A percentile compares a stretch with the other conserved stretches of the same genome.
These are phyloP conservation scores for Nycteola revayana DNA, from an alignment of 2,888 invertebrate species.

Conservation along the genomic window DNA sequence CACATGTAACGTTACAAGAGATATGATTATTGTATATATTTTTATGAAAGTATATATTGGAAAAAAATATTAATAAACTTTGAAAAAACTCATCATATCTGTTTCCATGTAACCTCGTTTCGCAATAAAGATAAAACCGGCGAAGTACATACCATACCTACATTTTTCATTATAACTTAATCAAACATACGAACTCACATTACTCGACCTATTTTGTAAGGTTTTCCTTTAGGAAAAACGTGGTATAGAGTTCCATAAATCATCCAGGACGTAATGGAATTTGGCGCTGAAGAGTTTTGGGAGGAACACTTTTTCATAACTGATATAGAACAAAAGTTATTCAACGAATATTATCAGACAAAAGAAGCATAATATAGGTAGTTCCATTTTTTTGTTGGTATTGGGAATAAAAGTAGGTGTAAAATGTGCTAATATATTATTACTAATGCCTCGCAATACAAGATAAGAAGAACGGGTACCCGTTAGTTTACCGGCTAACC, in stretches of 20 bases:
- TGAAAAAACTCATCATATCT: no score
- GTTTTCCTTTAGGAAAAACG: conserved; percentile 12
- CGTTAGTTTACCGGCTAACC: no score
- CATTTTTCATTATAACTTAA: conserved; percentile 16
- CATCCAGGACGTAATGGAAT: conserved; percentile 11
- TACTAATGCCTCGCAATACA: no score
- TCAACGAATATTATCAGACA: conserved; percentile 5
- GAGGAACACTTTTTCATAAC: conserved; percentile 20
- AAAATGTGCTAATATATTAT: no score
- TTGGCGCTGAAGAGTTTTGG: conserved; percentile 9
- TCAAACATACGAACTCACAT: conserved; percentile 6
- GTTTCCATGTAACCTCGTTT: not conserved
- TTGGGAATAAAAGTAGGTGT: no score
- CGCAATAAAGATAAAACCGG: not conserved
- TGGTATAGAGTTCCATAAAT: conserved; percentile 14
- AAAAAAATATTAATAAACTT: no score
- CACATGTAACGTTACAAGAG: no score
- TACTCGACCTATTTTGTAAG: conserved; percentile 6
- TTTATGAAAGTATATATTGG: no score
- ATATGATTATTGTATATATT: no score
- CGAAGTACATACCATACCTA: not conserved
- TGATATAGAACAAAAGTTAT: conserved; percentile 10
- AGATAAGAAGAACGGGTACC: no score
- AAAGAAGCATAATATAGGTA: no score
- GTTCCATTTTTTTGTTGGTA: no score